Conservation (phyloP, 2,113 vertebrate genomes). For the Rhabdornis inornatus region DNA sequence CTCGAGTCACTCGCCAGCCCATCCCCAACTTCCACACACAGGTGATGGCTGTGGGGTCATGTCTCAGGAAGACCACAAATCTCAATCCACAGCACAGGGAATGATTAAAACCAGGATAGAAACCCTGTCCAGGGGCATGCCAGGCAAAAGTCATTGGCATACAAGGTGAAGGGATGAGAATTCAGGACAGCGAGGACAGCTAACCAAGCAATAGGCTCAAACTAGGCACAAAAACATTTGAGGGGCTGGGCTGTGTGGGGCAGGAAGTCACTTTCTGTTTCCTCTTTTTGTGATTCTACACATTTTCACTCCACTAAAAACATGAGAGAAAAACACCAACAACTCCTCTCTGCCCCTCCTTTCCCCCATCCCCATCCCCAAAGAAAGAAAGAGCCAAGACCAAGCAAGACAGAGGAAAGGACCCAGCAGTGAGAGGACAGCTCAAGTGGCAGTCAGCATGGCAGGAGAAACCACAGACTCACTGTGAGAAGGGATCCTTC, state of each 20-base stretch:
- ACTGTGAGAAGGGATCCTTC: background rate
- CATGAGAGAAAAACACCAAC: background rate
- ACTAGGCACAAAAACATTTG: background rate
- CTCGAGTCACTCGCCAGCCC: accelerated
- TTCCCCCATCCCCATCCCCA: accelerated
- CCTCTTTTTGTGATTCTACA: background rate
- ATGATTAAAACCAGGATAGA: accelerated
- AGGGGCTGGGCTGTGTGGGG: background rate
- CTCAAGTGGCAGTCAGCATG: background rate
- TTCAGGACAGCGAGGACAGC: background rate
- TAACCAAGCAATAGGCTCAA: background rate
- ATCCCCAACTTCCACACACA: background rate
- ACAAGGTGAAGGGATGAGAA: background rate
- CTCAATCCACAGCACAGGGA: background rate
- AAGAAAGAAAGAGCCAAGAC: background rate
- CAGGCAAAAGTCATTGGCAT: background rate
- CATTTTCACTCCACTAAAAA: background rate
- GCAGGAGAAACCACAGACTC: background rate
- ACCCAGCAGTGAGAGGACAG: background rate
- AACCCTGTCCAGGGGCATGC: background rate
- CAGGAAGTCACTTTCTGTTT: background rate
- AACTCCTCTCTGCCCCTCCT: background rate
- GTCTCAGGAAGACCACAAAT: background rate
- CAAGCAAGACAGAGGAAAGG: background rate
- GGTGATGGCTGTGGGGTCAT: background rate